Evolutionary conservation across 2,113 vertebrate species (phyloP).

Genomic region (Prietella phreatophila): DNA sequence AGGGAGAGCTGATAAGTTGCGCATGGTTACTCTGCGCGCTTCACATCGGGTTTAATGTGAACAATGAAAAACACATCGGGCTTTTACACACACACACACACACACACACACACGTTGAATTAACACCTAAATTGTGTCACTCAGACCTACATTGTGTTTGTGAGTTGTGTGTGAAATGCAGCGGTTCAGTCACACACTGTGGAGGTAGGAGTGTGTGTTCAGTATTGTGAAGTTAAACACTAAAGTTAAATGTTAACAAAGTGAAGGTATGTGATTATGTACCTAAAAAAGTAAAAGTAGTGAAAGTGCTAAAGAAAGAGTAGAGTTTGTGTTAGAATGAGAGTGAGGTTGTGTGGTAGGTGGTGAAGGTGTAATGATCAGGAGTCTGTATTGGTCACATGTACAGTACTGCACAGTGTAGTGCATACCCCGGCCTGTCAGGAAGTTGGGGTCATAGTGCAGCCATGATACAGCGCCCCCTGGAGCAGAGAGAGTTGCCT

Average conservation of each 20-base stretch:
- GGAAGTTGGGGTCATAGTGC: too few relatives aligned
- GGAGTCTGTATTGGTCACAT: too few relatives aligned
- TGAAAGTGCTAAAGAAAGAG: too few relatives aligned
- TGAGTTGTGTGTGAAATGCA: neutral
- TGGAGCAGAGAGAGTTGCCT: too few relatives aligned
- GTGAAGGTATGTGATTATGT: neutral
- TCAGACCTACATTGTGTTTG: neutral
- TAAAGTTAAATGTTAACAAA: neutral
- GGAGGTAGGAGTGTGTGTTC: neutral
- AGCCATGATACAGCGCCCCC: too few relatives aligned
- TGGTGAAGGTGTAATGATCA: too few relatives aligned
- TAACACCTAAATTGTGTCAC: neutral
- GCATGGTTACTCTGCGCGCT: neutral
- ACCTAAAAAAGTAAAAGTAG: neutral
- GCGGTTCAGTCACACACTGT: neutral
- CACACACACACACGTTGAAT: neutral
- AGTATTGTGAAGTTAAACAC: neutral
- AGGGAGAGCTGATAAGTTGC: constrained; percentile 20
- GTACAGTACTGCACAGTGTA: too few relatives aligned
- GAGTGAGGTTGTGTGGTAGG: neutral
- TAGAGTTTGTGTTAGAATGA: too few relatives aligned
- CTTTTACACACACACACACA: neutral
- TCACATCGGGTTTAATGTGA: constrained; percentile 10
- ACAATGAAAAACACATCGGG: neutral
- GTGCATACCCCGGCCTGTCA: too few relatives aligned